Evolutionary conservation across 2,888 invertebrate genomes (phyloP).

Genomic region (Pristionchus exspectatus): DNA sequence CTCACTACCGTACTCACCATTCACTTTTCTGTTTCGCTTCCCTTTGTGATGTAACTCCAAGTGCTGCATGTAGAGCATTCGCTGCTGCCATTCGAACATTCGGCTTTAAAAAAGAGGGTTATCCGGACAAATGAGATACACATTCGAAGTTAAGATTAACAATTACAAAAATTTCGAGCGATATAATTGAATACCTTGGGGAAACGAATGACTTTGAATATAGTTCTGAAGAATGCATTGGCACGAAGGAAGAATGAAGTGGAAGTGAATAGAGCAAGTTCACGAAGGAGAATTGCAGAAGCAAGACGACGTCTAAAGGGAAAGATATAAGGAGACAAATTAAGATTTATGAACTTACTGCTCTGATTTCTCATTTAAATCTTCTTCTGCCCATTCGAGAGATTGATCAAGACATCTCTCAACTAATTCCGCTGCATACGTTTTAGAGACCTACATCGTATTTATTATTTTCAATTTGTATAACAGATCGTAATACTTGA

Average conservation of each 20-base stretch:
- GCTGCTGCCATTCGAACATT: constrained; percentile 89
- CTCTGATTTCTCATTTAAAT: constrained; percentile 55
- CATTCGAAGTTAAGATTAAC: not conserved
- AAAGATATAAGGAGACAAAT: not conserved
- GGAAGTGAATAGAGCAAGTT: constrained; percentile 94
- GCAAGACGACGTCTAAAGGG: constrained; percentile 78
- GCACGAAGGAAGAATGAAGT: constrained; percentile 89
- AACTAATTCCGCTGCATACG: constrained; percentile 95
- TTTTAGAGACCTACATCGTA: constrained; percentile 83
- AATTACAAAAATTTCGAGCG: no score
- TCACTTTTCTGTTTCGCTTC: constrained; percentile 93
- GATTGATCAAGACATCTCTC: constrained; percentile 97
- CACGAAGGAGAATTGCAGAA: constrained; percentile 86
- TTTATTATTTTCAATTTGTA: no score
- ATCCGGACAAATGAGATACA: not conserved
- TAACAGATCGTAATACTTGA: constrained; percentile 81
- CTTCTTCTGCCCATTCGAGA: constrained; percentile 94
- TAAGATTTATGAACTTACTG: not conserved
- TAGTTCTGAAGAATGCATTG: constrained; percentile 80
- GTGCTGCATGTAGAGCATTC: constrained; percentile 93
- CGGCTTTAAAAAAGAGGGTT: not conserved
- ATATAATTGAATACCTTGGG: constrained; percentile 66
- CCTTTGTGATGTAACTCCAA: constrained; percentile 94
- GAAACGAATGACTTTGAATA: constrained; percentile 75
- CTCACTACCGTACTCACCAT: constrained; percentile 82